Percentiles rank a stretch among this genome's conserved stretches.
Evolutionary conservation across 2,113 vertebrate genomes (phyloP).

Genomic region (Protobothrops flavoviridis): DNA sequence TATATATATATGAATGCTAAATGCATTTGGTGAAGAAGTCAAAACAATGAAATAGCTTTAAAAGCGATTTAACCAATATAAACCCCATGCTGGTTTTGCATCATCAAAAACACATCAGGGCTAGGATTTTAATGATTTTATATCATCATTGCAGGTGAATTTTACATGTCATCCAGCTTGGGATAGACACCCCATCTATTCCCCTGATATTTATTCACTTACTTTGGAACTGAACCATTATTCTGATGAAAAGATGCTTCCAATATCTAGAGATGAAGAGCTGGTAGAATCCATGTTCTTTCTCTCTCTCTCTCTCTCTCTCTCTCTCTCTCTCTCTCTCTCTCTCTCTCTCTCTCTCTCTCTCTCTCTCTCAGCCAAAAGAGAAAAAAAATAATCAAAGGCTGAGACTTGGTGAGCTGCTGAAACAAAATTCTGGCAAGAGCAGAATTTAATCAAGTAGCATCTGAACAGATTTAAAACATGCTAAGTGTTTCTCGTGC

Average conservation of each 20-base stretch:
- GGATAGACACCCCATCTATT: neutral
- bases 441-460: neutral
- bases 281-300: neutral
- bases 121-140: neutral
- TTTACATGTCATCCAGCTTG: neutral
- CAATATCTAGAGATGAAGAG: neutral
- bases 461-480: neutral
- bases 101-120: neutral
- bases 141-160: neutral
- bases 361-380: neutral
- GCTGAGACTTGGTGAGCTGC: neutral
- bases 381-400: neutral
- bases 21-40: conserved; percentile 16
- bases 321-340: no score
- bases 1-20: neutral
- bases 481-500: neutral
- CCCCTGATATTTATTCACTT: no score
- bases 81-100: neutral
- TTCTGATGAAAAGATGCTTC: neutral
- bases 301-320: neutral
- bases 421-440: neutral
- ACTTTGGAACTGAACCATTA: neutral
- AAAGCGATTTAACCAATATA: neutral
- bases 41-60: neutral
- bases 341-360: no score